Evolutionary conservation across 1,140 invertebrate species (phyloP), one percentile per base, ranked within the genome.

Genomic region (Hypothenemus hampei): DNA sequence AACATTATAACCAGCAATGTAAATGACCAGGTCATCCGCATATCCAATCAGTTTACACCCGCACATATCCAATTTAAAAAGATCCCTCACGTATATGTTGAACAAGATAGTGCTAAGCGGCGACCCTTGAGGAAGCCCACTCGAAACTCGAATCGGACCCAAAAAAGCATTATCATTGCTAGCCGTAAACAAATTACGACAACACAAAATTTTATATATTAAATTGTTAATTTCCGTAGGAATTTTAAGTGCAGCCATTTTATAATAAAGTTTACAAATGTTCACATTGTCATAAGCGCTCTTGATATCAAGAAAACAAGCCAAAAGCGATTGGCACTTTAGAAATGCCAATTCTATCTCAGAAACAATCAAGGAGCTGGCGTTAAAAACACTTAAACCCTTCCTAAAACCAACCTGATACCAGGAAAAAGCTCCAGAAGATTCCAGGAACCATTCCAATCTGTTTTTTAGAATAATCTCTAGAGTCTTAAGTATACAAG

Each of bases 211-310:
- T 48, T 31, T 4, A 18, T 16, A 20, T 33, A 48, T 48, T n/a
- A 48, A 18, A 21, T 48, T 31, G 19, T 3, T 5, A 4, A 48
- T 3, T 3, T 33, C 15, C 3, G 7, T 23, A 7, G 45, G 45
- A 48, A 48, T 35, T n/a, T 33, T 5, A 8, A 20, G 4, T 31
- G 7, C 4, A 6, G 7, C 35, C 6, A 48, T 15, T 8, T 7
- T 46, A 4, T 35, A 13, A 20, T 35, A 48, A 19, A 48, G 29
- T 18, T 31, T 35, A 16, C 7, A 37, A 7, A 49, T 39, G 23
- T 49, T 49, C 11, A 49, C 33, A 23, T 18, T 8, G 20, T 49
- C 35, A 39, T 49, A 49, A 4, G 47, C 47, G 11, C 19, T 37
- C 22, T 36, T 37, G 7, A 49, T 37, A 24, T 49, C 47, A 37